A percentile compares a stretch with the other conserved stretches of the same genome.
Evolutionary conservation across 2,113 vertebrate species (phyloP).

Genomic region (Anguilla rostrata): DNA sequence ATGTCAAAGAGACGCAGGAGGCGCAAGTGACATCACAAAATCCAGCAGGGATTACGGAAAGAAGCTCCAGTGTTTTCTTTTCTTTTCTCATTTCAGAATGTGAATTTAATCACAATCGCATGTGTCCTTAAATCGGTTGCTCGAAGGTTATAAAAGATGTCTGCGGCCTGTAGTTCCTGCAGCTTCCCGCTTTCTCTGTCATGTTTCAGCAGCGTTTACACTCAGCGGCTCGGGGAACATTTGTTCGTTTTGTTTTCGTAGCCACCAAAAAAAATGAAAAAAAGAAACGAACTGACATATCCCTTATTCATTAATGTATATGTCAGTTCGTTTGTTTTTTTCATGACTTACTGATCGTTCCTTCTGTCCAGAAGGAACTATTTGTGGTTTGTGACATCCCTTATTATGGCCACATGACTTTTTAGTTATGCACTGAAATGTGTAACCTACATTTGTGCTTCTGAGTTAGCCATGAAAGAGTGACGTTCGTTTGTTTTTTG

Average conservation of each 20-base stretch:
- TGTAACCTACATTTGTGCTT: background rate
- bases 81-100: background rate
- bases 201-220: background rate
- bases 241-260: background rate
- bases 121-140: background rate
- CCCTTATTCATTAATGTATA: too few relatives aligned
- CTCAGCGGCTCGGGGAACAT: background rate
- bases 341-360: background rate
- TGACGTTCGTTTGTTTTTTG: background rate
- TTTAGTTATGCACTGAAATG: background rate
- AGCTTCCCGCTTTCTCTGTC: background rate
- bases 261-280: too few relatives aligned
- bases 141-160: background rate
- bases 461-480: background rate
- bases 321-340: background rate
- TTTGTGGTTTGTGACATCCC: background rate
- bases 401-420: slow-evolving; percentile 15
- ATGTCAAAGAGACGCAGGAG: background rate
- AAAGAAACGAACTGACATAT: too few relatives aligned
- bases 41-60: background rate
- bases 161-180: background rate
- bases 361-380: background rate
- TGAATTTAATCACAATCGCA: background rate
- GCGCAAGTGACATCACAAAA: background rate
- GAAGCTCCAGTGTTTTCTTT: background rate